phyloP scores from a whole-genome alignment of 2,797 vertebrate genomes.

The Diglossa cyanea region DNA sequence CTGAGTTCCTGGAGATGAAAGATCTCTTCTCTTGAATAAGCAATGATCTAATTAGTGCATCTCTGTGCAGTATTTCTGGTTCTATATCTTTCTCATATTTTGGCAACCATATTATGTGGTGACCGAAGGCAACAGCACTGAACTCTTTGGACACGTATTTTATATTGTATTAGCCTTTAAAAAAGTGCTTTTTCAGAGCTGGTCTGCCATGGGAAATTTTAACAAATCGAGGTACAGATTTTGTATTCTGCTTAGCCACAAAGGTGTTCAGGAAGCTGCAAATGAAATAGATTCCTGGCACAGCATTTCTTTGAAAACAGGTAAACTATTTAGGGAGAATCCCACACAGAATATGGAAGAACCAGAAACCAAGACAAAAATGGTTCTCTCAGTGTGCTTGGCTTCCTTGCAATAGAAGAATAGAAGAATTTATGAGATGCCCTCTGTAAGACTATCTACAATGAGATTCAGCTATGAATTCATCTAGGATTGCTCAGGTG shows the following conservation, averaged over 20 bases:
- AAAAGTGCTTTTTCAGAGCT: neutral
- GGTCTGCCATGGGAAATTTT: constrained; percentile 10
- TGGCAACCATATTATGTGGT: constrained; percentile 11
- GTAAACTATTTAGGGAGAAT: neutral
- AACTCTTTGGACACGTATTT: neutral
- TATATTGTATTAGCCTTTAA: neutral
- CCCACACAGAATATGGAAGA: neutral
- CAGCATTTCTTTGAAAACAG: neutral
- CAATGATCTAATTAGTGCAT: constrained; percentile 54
- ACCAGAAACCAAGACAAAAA: neutral
- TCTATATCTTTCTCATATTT: constrained; percentile 32
- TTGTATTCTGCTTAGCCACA: neutral
- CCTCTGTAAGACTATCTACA: neutral
- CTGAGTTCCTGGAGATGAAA: constrained; percentile 58
- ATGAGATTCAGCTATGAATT: neutral
- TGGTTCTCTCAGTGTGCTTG: neutral
- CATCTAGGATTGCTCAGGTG: neutral
- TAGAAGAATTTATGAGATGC: neutral
- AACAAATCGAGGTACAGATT: neutral
- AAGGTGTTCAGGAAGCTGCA: neutral
- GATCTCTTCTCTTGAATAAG: constrained; percentile 52
- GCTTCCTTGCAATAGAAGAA: neutral
- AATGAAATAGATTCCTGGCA: neutral
- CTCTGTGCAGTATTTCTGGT: constrained; percentile 34
- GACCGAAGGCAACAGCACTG: constrained; percentile 51